Base-by-base conservation (phyloP, 2,888 invertebrate genomes). In the Teleiodes luculella region DNA sequence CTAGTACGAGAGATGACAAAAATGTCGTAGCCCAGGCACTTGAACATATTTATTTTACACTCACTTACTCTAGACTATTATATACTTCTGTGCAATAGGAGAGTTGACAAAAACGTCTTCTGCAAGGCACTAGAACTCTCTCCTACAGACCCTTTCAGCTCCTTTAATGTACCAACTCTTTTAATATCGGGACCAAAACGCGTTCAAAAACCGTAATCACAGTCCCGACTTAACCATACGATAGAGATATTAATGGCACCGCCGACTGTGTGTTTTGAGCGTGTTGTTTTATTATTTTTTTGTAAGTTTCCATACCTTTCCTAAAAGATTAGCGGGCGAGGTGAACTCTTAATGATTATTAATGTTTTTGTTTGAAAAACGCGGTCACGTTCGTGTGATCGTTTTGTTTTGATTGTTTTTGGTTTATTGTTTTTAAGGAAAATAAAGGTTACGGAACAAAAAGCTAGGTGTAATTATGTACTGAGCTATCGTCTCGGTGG, bases 221-320 rank as follows among this genome's bases (percentile, higher is more conserved):
- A 80, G 72, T 77, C 73, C 74, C 72, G 70, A 81, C 80, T 77
- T 86, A 88, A 86, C 83, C 86, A 88, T 85, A 86, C 86, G 86
- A 88, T 88, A 86, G 83, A 88, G 86, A 86, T 87, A 87, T 87
- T 87, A 87, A 87, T 87, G 81, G 79, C 74, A 8, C 18, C 7
- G 11, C 11, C 16, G 48, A 66, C 60, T 74, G 73, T 85, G 80
- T 87, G 86, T 84, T 85, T 86, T 86, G 74, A 75, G 78, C 85
- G 39, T 16, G 16, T 39, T 80, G 85, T 87, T 86, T 88, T 83
- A 85, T 79, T 79, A 7, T 39, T 80, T 86, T 87, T 86, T 88
- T 83, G 85, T 79, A 79, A 72, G 72, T 78, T 82, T 85, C 16
- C 83, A 81, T 83, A 81, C 78, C 79, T 80, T 52, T 81, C 70